Evolutionary conservation across 2,888 invertebrate species (phyloP), one percentile per base, ranked within the genome.

Genomic region (Blomia tropicalis): DNA sequence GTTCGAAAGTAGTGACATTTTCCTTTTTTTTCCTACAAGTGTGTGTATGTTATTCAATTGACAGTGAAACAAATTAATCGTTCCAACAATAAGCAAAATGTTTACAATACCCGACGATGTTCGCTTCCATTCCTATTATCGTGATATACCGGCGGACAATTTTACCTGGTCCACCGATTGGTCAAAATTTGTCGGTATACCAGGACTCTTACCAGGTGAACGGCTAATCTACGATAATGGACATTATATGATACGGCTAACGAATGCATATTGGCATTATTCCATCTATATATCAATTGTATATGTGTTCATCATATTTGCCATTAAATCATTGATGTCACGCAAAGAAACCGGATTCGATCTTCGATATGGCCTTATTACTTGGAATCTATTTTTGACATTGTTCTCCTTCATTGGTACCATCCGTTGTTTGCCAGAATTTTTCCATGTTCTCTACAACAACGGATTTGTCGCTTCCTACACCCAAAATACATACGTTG

Each of bases 351-450:
- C 14, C 2, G 43, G 27, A 23, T 62, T 36, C 17, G 58, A 58
- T 17, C 56, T 62, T 2, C 56, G 32, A 4, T n/a, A 31, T 14
- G 41, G 31, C 4, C 25, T 62, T 36, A 56, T 56, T 2, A n/a
- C 23, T 17, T 62, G 62, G 62, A 58, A 43, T 23, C 19, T 36
- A 29, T 17, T 32, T 1, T 25, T 62, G 43, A 58, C 62, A 22
- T 2, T 32, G 7, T 62, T 62, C 56, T 58, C 58, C 19, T 43
- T 62, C 19, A 30, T 62, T 1, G 62, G 62, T 4, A 32, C 43
- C 25, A 23, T 62, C 17, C 41, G 62, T n/a, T 58, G 58, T 62
- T 25, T 62, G 30, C 62, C 62, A 2, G 62, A 62, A 44, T 62
- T 62, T 36, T 4, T 31, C 1, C 44, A 62, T 22, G 58, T 62